Percentiles rank a stretch among this genome's conserved stretches.
These are phyloP conservation scores for Lithophane semibrunnea DNA, from an alignment of 2,888 invertebrate genomes.

Conservation along the genomic window DNA sequence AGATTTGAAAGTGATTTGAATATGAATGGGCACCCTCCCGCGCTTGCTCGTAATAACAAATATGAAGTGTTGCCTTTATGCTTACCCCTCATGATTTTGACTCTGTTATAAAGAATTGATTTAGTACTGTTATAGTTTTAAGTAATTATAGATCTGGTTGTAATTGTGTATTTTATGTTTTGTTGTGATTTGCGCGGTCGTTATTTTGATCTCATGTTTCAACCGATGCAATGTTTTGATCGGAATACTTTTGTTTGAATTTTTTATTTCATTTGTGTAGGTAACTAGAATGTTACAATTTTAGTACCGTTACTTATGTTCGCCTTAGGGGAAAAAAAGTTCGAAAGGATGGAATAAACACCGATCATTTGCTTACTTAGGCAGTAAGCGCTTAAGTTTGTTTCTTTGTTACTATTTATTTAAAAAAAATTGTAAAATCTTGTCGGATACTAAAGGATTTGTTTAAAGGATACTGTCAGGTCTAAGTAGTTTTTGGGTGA, in stretches of 20 bases:
- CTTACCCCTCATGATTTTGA: constrained; percentile 86
- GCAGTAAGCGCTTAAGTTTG: constrained; percentile 18
- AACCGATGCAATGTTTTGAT: constrained; percentile 41
- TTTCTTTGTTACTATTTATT: constrained; percentile 34
- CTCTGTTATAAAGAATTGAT: constrained; percentile 85
- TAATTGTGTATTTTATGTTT: constrained; percentile 61
- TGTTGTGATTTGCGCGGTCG: constrained; percentile 67
- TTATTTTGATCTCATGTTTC: constrained; percentile 63
- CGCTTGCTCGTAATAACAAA: constrained; percentile 88
- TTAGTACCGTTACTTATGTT: constrained; percentile 7
- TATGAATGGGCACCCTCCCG: constrained; percentile 89
- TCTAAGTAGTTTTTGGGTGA: background rate
- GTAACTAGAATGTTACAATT: constrained; percentile 15
- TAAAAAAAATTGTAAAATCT: constrained; percentile 29
- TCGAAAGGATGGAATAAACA: constrained; percentile 51
- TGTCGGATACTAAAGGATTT: background rate
- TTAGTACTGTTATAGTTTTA: constrained; percentile 79
- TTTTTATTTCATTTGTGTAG: constrained; percentile 11
- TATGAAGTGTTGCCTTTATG: constrained; percentile 89
- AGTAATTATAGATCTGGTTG: constrained; percentile 83
- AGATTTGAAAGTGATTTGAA: constrained; percentile 90
- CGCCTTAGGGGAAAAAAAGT: constrained; percentile 22
- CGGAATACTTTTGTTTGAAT: constrained; percentile 23
- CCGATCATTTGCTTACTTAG: constrained; percentile 41
- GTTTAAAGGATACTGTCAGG: too few species aligned